Evolutionary conservation across 1,140 invertebrate genomes (phyloP).

Genomic region (Psilanteris sp.): DNA sequence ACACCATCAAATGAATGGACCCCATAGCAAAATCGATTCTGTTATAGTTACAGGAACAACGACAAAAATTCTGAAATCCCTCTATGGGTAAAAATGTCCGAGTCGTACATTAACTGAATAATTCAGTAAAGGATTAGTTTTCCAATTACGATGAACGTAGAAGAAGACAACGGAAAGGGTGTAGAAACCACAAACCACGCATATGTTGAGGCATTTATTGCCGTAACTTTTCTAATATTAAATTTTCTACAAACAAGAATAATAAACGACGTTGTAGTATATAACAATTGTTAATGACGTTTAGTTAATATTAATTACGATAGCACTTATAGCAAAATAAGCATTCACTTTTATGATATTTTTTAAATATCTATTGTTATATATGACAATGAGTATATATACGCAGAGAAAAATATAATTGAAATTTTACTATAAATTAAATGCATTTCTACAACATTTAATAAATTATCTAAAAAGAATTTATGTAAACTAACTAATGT

Average conservation of each 20-base stretch:
- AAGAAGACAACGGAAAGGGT: slow-evolving; percentile 2
- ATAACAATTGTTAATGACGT: no score
- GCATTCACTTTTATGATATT: no score
- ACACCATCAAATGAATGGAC: slow-evolving; percentile 38
- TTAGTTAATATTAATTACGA: no score
- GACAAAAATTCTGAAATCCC: slow-evolving; percentile 46
- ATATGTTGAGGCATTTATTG: slow-evolving; percentile 11
- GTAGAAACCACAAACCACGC: not conserved
- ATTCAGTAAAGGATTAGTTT: slow-evolving; percentile 40
- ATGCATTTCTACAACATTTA: no score
- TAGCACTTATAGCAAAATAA: no score
- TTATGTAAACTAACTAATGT: no score
- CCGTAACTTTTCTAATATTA: slow-evolving; percentile 14
- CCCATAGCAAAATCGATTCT: slow-evolving; percentile 51
- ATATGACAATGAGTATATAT: no score
- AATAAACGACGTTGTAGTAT: no score
- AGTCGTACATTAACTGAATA: slow-evolving; percentile 58
- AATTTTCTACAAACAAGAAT: slow-evolving; percentile 5
- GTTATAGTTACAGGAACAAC: slow-evolving; percentile 37
- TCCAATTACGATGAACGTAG: slow-evolving; percentile 24
- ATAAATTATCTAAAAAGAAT: no score
- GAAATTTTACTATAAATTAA: no score
- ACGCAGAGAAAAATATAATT: no score
- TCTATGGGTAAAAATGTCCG: slow-evolving; percentile 47
- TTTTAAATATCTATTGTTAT: no score